Percentiles rank a stretch among this genome's conserved stretches.
Conservation (phyloP, 2,797 vertebrate genomes). For the Sebastolobus alascanus region DNA sequence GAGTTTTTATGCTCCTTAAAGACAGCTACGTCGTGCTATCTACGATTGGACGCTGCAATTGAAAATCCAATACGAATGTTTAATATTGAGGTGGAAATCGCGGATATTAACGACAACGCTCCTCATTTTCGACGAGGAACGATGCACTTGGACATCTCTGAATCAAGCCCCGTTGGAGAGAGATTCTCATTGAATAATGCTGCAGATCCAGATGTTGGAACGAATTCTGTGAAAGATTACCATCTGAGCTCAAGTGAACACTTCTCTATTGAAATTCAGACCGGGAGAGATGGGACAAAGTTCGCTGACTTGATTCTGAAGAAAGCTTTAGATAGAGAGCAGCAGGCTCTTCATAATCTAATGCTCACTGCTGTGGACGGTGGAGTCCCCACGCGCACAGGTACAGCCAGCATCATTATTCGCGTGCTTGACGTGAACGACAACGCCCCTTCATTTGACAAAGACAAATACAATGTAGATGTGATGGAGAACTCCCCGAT, state of each 20-base stretch:
- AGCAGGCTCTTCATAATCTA: conserved; percentile 69
- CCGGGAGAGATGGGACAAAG: conserved; percentile 65
- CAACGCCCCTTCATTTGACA: conserved; percentile 83
- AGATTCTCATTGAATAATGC: conserved; percentile 81
- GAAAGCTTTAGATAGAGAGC: conserved; percentile 71
- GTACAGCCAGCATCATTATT: conserved; percentile 79
- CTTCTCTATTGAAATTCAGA: conserved; percentile 73
- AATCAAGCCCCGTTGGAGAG: conserved; percentile 68
- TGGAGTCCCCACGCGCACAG: conserved; percentile 65
- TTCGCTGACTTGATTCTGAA: conserved; percentile 67
- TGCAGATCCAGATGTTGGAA: conserved; percentile 76
- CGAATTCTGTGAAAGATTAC: conserved; percentile 74
- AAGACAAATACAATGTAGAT: conserved; percentile 42
- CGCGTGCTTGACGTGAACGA: conserved; percentile 84
- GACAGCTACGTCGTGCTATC: conserved; percentile 39
- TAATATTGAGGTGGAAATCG: conserved; percentile 70
- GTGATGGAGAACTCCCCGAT: conserved; percentile 79
- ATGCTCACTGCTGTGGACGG: conserved; percentile 76
- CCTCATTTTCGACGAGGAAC: conserved; percentile 48
- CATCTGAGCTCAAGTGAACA: conserved; percentile 68
- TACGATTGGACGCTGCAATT: conserved; percentile 67
- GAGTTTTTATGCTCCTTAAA: conserved; percentile 66
- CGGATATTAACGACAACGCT: conserved; percentile 77
- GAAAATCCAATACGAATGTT: conserved; percentile 75
- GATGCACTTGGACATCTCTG: conserved; percentile 77